These are phyloP conservation scores for Acrossocheilus fasciatus DNA, from an alignment of 2,797 vertebrate species.

Conservation along the genomic window DNA sequence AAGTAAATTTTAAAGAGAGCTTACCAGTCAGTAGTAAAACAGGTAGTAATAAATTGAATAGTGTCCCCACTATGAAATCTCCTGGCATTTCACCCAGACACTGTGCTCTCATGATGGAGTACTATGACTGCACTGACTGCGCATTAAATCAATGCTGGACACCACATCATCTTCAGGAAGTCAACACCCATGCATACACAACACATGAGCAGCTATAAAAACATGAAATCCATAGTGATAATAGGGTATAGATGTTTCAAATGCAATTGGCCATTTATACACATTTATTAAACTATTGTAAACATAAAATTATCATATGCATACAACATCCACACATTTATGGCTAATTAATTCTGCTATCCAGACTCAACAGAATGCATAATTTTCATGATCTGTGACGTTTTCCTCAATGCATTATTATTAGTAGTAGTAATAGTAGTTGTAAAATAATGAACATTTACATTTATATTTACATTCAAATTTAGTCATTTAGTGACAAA, in stretches of 20 bases:
- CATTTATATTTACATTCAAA: no score
- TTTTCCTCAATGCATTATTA: background rate
- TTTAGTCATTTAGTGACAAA: no score
- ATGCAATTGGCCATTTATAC: background rate
- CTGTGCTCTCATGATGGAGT: slow-evolving; percentile 19
- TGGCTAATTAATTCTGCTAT: background rate
- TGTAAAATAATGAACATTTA: no score
- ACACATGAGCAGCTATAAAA: background rate
- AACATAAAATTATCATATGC: background rate
- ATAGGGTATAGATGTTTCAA: background rate
- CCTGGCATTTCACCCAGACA: slow-evolving; percentile 63
- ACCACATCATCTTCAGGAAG: slow-evolving; percentile 21
- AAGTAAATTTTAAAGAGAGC: slow-evolving; percentile 50
- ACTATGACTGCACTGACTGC: slow-evolving; percentile 20
- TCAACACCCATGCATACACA: background rate
- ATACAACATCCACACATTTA: background rate
- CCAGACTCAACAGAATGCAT: background rate
- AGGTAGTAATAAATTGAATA: slow-evolving; percentile 73
- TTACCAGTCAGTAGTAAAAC: slow-evolving; percentile 75
- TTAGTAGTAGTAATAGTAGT: no score
- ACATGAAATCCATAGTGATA: background rate
- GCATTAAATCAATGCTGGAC: background rate
- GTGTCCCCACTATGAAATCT: slow-evolving; percentile 68
- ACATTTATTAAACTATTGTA: background rate
- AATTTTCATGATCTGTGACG: background rate